Base-by-base conservation (phyloP, 1,140 invertebrate genomes). In the Leptinotarsa defecta region DNA sequence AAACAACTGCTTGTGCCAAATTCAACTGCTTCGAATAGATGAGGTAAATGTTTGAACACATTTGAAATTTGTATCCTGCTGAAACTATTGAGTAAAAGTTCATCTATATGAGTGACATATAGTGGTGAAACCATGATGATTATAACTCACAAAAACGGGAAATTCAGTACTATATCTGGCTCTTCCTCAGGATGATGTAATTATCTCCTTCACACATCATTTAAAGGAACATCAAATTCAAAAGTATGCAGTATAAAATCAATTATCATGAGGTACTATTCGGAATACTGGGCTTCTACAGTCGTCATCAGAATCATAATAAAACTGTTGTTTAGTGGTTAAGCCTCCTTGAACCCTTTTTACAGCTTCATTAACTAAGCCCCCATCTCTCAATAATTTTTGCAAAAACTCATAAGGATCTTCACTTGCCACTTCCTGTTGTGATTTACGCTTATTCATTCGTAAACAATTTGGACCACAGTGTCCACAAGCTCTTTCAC, bases 331-430 rank as follows among this genome's bases (percentile, higher is more conserved):
- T 78, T 88, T 86, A 43, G 79, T 81, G 68, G 78, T 78, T 72
- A 89, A 83, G 68, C 88, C 88, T 57, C 87, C 83, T 79, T 91
- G 89, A 15, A 93, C 83, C 80, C 91, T 87, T 73, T 91, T 88
- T 3, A 92, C 91, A 5, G 92, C 91, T 83, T 92, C 91, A 79
- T 91, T 92, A 52, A 93, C 92, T n/a, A 92, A 86, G 74, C 89
- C 89, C 62, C 91, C 91, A 74, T 91, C 89, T 57, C 89, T 86
- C 19, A 93, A 83, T 20, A 92, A 81, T 73, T 88, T 89, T 78
- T 92, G 90, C 24, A 92, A 85, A 68, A 91, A 84, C 83, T 91
- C 90, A 82, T 92, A 92, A 0, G 91, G 91, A 81, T 92, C 90
- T 49, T 91, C 88, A 65, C 86, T 83, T 48, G 69, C 49, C 78